Evolutionary conservation across 2,888 invertebrate genomes (phyloP), one percentile per base, ranked within the genome.

Genomic region (Leptopterna dolabrata): DNA sequence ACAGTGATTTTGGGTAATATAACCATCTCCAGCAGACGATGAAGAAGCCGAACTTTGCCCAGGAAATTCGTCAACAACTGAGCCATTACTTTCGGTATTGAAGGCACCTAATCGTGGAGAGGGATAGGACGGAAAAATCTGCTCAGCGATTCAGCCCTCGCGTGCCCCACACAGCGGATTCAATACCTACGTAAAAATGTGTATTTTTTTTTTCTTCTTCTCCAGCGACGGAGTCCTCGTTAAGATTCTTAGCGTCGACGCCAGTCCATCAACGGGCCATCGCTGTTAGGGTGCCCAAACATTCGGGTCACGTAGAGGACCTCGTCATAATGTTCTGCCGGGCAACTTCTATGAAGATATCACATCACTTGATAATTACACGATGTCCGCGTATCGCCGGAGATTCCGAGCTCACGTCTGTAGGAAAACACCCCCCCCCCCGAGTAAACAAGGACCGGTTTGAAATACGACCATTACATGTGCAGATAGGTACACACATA

Each of bases 281-380:
- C 63, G 24, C 24, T 24, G 63, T n/a, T 0, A 27, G 63, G 19
- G 14, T 14, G 19, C 9, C 24, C 0, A 11, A n/a, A 1, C 63
- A 63, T 63, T 63, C 63, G 63, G 24, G 24, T 63, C 63, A 63
- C 63, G 63, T 63, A 24, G 14, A 9, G 63, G 24, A 24, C 24
- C 63, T 24, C 24, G 9, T 63, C 63, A 63, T 63, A 63, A 63
- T 63, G 24, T 63, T 24, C 13, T 27, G 63, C 63, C 24, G 63
- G 51, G n/a, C 6, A 63, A 63, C 63, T 63, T 27, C 6, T 63
- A 63, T 63, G 63, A 63, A 63, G 63, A 63, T 63, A 63, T 63
- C 63, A 63, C 63, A 63, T 63, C 63, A 63, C 63, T 63, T 63
- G 63, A 63, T 63, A 63, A 63, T 63, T 63, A 63, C 63, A 63